Percentiles rank a stretch among this genome's conserved stretches.
These are phyloP conservation scores for Clostera curtula DNA, from an alignment of 2,888 invertebrate species.

Conservation along the genomic window DNA sequence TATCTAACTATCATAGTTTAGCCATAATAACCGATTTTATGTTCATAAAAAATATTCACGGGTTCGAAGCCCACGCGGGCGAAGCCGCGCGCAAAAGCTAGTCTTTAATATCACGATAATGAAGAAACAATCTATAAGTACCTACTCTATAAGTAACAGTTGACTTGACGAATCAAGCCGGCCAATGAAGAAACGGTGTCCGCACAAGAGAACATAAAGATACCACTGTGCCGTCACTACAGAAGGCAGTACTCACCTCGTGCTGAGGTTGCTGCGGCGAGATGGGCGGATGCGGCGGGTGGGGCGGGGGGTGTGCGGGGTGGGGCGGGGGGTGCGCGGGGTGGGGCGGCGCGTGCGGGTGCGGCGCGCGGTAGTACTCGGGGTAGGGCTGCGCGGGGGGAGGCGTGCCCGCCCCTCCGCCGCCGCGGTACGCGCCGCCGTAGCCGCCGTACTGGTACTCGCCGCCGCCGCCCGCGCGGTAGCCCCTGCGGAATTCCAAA, in stretches of 20 bases:
- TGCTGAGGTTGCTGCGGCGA: slow-evolving; percentile 32
- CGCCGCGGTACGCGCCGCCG: slow-evolving; percentile 53
- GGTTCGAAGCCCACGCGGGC: too few species aligned
- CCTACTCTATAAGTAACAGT: too few species aligned
- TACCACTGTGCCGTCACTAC: too few species aligned
- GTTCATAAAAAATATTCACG: too few species aligned
- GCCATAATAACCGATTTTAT: too few species aligned
- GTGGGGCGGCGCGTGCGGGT: slow-evolving; percentile 40
- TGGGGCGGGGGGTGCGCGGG: slow-evolving; percentile 27
- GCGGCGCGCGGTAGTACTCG: slow-evolving; percentile 59
- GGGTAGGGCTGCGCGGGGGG: slow-evolving; percentile 54
- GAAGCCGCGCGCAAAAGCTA: too few species aligned
- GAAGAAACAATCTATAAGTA: too few species aligned
- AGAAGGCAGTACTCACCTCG: slow-evolving; percentile 30
- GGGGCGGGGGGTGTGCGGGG: slow-evolving; percentile 29
- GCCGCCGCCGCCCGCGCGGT: slow-evolving; percentile 38
- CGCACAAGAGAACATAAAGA: too few species aligned
- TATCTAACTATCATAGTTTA: too few species aligned
- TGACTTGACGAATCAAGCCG: too few species aligned
- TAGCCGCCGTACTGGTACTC: slow-evolving; percentile 64
- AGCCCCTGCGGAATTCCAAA: slow-evolving; percentile 33
- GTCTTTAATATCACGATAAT: too few species aligned
- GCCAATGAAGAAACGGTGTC: too few species aligned
- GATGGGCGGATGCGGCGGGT: slow-evolving; percentile 27
- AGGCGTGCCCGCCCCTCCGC: slow-evolving; percentile 40